phyloP scores from a whole-genome alignment of 2,113 vertebrate species.

The Otus sunia region DNA sequence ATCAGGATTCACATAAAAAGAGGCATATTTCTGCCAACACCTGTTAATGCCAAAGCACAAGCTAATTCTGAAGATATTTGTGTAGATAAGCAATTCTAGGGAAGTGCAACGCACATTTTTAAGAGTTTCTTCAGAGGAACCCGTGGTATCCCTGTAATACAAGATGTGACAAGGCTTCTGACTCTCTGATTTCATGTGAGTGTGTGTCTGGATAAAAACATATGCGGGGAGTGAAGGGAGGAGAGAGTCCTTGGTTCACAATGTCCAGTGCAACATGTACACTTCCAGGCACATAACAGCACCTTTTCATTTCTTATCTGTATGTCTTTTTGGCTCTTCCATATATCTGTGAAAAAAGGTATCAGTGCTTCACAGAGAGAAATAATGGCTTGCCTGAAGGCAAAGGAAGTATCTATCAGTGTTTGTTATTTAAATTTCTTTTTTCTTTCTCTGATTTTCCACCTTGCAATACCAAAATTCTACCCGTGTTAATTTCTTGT shows the following conservation, averaged over 20 bases:
- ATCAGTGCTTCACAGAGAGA: neutral
- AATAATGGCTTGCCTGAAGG: neutral
- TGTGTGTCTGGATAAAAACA: neutral
- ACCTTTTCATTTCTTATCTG: neutral
- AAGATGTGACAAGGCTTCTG: neutral
- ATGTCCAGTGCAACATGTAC: neutral
- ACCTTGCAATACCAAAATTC: neutral
- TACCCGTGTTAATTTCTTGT: neutral
- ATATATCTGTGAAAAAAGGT: neutral
- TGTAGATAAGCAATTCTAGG: neutral
- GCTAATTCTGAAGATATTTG: neutral
- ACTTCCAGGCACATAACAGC: neutral
- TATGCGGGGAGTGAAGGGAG: neutral
- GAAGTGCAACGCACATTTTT: neutral
- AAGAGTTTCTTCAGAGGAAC: neutral
- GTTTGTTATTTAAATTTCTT: neutral
- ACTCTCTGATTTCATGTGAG: neutral
- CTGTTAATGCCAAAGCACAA: neutral
- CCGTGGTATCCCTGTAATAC: neutral
- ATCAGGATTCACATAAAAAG: neutral
- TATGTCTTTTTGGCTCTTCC: neutral
- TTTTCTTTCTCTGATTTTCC: neutral
- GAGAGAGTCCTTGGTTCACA: neutral
- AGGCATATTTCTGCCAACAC: neutral
- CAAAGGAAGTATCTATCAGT: neutral